Percentiles rank a stretch among this genome's conserved stretches.
Evolutionary conservation across 2,888 invertebrate genomes (phyloP).

Genomic region (Eugnorisma glareosa): DNA sequence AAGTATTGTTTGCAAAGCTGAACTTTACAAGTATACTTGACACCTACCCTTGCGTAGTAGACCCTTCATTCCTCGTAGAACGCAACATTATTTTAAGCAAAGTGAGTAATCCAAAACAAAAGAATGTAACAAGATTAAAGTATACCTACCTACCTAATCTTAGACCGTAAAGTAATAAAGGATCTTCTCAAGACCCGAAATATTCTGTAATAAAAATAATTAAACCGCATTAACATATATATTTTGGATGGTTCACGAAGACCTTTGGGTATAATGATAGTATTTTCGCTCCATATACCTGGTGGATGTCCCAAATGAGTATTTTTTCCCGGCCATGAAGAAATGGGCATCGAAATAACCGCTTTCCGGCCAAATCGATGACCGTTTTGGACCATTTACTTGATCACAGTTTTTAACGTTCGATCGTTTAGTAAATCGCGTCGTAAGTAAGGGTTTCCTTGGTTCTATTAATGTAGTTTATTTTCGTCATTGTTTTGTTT

Average conservation of each 20-base stretch:
- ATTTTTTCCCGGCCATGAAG: conserved; percentile 64
- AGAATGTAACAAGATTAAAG: conserved; percentile 57
- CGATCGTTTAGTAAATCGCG: conserved; percentile 77
- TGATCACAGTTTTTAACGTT: conserved; percentile 80
- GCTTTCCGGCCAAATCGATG: conserved; percentile 78
- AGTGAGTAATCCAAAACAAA: conserved; percentile 59
- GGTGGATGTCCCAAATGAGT: conserved; percentile 71
- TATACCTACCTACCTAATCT: conserved; percentile 52
- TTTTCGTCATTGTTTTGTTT: conserved; percentile 43
- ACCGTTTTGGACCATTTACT: conserved; percentile 78
- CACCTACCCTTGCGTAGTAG: not conserved
- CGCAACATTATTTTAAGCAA: conserved; percentile 51
- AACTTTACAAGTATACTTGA: conserved; percentile 1
- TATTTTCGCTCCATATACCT: conserved; percentile 68
- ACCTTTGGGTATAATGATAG: conserved; percentile 69
- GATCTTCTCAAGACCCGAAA: conserved; percentile 62
- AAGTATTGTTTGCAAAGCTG: not conserved
- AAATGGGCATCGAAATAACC: conserved; percentile 74
- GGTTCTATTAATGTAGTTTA: conserved; percentile 68
- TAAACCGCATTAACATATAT: conserved; percentile 74
- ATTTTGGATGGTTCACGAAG: conserved; percentile 67
- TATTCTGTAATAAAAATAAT: conserved; percentile 69
- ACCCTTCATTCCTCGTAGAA: conserved; percentile 27
- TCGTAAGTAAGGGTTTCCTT: conserved; percentile 73
- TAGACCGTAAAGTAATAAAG: conserved; percentile 56